Conservation (phyloP, 2,888 invertebrate species). For the Schizotus pectinicornis region DNA sequence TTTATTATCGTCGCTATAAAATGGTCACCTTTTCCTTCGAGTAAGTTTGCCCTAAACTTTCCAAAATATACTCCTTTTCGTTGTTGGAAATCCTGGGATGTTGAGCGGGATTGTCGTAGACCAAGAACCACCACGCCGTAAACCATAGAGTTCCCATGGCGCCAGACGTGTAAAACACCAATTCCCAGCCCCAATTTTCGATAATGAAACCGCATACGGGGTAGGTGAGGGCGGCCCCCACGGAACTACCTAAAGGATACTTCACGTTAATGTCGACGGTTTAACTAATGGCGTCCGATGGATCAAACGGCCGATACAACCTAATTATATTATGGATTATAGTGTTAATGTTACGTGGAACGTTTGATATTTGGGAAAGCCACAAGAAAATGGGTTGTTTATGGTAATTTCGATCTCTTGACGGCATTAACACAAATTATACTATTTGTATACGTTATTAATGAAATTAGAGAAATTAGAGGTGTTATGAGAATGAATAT, state of each 20-base stretch:
- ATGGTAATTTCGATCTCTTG: too few species aligned
- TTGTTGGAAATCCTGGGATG: constrained; percentile 69
- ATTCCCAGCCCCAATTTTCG: constrained; percentile 71
- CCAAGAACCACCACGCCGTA: constrained; percentile 66
- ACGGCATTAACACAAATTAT: too few species aligned
- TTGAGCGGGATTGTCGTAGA: constrained; percentile 68
- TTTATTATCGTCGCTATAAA: too few species aligned
- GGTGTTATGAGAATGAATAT: too few species aligned
- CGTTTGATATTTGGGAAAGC: too few species aligned
- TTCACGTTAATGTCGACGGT: not conserved
- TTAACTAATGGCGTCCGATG: too few species aligned
- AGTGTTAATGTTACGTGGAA: too few species aligned
- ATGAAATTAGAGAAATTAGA: too few species aligned
- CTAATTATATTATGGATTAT: too few species aligned
- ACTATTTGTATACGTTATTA: too few species aligned
- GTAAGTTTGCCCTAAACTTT: constrained; percentile 61
- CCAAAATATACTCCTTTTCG: constrained; percentile 66
- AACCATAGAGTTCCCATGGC: constrained; percentile 70
- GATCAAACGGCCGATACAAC: too few species aligned
- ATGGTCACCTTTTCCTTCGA: constrained; percentile 48
- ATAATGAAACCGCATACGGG: constrained; percentile 74
- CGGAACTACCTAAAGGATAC: constrained; percentile 63
- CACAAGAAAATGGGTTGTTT: too few species aligned
- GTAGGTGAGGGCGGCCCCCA: constrained; percentile 71
- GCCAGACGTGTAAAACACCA: constrained; percentile 72